A percentile compares a stretch with the other conserved stretches of the same genome.
Evolutionary conservation across 2,888 invertebrate genomes (phyloP).

Genomic region (Hermodice carunculata): DNA sequence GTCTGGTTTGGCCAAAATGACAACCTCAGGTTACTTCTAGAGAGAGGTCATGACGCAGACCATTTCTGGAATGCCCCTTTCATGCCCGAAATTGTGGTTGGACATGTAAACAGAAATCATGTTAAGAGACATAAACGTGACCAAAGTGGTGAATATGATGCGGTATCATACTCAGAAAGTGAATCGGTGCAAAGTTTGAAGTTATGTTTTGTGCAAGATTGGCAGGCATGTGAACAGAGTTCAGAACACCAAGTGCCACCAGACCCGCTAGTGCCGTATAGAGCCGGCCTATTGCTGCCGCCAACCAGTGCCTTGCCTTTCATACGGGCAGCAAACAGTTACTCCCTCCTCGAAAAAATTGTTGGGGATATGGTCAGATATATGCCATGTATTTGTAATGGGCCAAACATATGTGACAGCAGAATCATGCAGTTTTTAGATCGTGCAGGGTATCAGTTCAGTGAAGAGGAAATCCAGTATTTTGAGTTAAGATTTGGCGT

Average conservation of each 20-base stretch:
- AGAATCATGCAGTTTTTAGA: slow-evolving; percentile 17
- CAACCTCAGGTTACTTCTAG: slow-evolving; percentile 17
- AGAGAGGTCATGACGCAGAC: slow-evolving; percentile 21
- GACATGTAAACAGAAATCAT: not conserved
- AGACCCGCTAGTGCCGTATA: slow-evolving; percentile 28
- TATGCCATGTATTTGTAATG: slow-evolving; percentile 25
- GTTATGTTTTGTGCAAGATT: slow-evolving; percentile 33
- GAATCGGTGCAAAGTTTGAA: slow-evolving; percentile 26
- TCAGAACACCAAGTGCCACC: too few relatives aligned
- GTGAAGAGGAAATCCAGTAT: slow-evolving; percentile 19
- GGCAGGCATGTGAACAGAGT: too few relatives aligned
- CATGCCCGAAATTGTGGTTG: slow-evolving; percentile 21
- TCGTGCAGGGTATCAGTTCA: slow-evolving; percentile 29
- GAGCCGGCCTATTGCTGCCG: slow-evolving; percentile 29
- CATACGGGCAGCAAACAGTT: slow-evolving; percentile 14
- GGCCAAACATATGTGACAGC: slow-evolving; percentile 23
- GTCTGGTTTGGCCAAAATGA: slow-evolving; percentile 30
- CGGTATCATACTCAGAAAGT: not conserved
- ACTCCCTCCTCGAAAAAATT: slow-evolving; percentile 14
- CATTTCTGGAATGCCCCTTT: slow-evolving; percentile 33
- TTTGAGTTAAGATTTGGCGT: slow-evolving; percentile 26
- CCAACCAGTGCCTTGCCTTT: slow-evolving; percentile 28
- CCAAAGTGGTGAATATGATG: slow-evolving; percentile 7
- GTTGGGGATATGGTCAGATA: slow-evolving; percentile 26
- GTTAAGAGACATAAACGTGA: not conserved